phyloP scores from a whole-genome alignment of 2,113 vertebrate genomes.

The Chamaetylas fuelleborni region DNA sequence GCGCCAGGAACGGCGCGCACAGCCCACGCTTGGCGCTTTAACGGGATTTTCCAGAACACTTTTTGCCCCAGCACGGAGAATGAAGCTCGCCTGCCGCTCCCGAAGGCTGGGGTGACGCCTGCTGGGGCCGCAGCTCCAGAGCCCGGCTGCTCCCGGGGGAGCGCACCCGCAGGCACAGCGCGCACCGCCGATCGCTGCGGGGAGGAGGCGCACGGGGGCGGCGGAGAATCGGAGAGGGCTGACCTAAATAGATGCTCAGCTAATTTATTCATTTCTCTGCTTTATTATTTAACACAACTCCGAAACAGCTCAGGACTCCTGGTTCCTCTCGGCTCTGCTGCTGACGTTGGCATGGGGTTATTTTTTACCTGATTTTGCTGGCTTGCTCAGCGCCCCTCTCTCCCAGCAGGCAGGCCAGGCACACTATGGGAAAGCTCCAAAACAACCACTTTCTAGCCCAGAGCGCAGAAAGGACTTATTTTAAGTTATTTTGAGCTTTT shows the following conservation, averaged over 20 bases:
- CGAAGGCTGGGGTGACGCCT: neutral
- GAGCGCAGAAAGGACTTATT: neutral
- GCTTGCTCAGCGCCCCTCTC: neutral
- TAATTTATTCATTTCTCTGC: conserved; percentile 44
- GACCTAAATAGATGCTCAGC: conserved; percentile 59
- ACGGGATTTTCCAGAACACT: neutral
- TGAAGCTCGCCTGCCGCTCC: neutral
- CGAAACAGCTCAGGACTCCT: conserved; percentile 37
- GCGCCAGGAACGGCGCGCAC: neutral
- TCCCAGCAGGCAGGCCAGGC: neutral
- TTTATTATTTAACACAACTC: conserved; percentile 40
- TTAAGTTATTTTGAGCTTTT: conserved; percentile 11
- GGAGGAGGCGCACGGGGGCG: conserved; percentile 2
- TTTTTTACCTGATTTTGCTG: conserved; percentile 17
- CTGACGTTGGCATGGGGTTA: conserved; percentile 6
- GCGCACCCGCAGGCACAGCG: too few species aligned
- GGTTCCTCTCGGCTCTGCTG: conserved; percentile 9
- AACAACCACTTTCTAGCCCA: neutral
- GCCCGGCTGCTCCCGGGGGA: neutral
- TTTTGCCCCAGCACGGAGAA: neutral
- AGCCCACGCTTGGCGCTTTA: neutral
- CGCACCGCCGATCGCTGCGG: neutral
- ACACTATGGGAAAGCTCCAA: neutral
- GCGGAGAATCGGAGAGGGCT: neutral
- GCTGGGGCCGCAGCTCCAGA: neutral